These are phyloP conservation scores for Pampus argenteus DNA, from an alignment of 2,797 vertebrate genomes.

Conservation along the genomic window DNA sequence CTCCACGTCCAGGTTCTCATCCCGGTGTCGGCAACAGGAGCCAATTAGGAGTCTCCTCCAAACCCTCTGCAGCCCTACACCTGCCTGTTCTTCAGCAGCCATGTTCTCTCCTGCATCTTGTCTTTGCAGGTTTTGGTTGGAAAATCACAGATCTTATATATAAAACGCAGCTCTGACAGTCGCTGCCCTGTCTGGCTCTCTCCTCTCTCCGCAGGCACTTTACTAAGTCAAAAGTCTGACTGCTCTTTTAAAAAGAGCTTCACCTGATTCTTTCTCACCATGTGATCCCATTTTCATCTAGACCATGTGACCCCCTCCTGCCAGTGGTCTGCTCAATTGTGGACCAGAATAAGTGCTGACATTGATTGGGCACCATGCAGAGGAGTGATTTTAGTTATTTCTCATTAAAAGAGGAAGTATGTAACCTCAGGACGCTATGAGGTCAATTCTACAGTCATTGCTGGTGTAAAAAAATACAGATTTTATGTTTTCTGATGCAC, in stretches of 20 bases:
- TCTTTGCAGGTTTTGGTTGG: background rate
- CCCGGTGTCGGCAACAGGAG: slow-evolving; percentile 42
- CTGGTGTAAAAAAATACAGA: slow-evolving; percentile 16
- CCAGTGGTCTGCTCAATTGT: slow-evolving; percentile 51
- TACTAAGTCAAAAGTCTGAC: slow-evolving; percentile 3
- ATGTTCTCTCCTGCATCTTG: slow-evolving; percentile 53
- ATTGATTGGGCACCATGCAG: slow-evolving; percentile 54
- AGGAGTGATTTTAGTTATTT: slow-evolving; percentile 56
- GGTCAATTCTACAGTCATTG: background rate
- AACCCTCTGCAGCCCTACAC: slow-evolving; percentile 35
- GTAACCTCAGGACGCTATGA: slow-evolving; percentile 15
- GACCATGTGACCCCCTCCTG: slow-evolving; percentile 37
- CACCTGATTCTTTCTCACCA: slow-evolving; percentile 58
- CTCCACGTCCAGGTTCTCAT: slow-evolving; percentile 64
- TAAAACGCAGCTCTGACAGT: background rate
- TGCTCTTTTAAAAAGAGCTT: slow-evolving; percentile 46
- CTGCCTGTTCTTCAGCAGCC: slow-evolving; percentile 33
- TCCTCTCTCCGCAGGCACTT: slow-evolving; percentile 12
- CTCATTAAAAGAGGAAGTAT: slow-evolving; percentile 20
- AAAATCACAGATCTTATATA: background rate
- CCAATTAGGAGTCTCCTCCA: slow-evolving; percentile 43
- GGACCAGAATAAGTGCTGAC: slow-evolving; percentile 56
- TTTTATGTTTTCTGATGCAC: background rate
- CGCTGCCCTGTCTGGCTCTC: background rate
- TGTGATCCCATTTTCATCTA: slow-evolving; percentile 35